phyloP scores from a whole-genome alignment of 2,888 invertebrate genomes.

The Ennomos erosarius region DNA sequence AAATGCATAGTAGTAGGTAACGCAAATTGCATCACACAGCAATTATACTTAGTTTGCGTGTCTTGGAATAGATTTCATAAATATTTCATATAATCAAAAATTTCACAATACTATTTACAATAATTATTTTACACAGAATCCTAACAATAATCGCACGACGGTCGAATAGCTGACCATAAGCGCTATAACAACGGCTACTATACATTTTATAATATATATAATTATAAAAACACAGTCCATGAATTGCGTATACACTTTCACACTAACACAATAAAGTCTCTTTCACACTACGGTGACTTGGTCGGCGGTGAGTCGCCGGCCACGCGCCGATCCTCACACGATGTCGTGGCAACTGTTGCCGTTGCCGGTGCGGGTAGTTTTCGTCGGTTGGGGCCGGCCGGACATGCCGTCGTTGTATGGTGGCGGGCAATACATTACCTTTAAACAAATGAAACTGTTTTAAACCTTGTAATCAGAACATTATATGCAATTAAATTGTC shows the following conservation, averaged over 20 bases:
- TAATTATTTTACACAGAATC: too few species aligned
- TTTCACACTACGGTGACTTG: slow-evolving; percentile 70
- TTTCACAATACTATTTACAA: too few species aligned
- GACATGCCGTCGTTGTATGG: slow-evolving; percentile 64
- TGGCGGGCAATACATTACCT: slow-evolving; percentile 86
- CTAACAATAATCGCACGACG: too few species aligned
- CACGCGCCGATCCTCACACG: slow-evolving; percentile 75
- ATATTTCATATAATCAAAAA: too few species aligned
- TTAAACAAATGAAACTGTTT: slow-evolving; percentile 33
- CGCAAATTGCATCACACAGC: too few species aligned
- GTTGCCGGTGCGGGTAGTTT: slow-evolving; percentile 89
- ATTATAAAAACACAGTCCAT: neutral
- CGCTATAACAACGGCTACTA: neutral
- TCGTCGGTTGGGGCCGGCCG: slow-evolving; percentile 84
- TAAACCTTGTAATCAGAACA: too few species aligned
- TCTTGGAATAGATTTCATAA: too few species aligned
- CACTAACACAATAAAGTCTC: neutral
- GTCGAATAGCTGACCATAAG: neutral
- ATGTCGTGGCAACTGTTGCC: slow-evolving; percentile 87
- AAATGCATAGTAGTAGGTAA: too few species aligned
- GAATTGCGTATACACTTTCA: slow-evolving; percentile 4
- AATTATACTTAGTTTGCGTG: too few species aligned
- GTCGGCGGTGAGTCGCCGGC: slow-evolving; percentile 62
- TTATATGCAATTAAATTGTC: too few species aligned
- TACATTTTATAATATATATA: too few species aligned